phyloP scores from a whole-genome alignment of 2,888 invertebrate genomes.

The Belgica antarctica region DNA sequence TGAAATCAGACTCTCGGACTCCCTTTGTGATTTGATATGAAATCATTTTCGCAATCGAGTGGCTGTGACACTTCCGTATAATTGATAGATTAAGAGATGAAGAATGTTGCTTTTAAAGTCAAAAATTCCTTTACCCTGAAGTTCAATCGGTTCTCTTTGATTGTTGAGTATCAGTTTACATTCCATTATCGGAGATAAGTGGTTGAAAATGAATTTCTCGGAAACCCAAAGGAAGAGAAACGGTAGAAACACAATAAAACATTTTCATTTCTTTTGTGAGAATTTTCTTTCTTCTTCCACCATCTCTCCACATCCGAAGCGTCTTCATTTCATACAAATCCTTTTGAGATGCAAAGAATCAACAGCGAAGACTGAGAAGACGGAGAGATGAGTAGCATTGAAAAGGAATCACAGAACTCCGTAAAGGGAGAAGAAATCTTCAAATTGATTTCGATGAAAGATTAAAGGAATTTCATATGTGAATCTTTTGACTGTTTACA shows the following conservation, averaged over 20 bases:
- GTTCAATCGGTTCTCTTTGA: constrained; percentile 1
- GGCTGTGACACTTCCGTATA: constrained; percentile 37
- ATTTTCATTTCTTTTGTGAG: not conserved
- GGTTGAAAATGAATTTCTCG: constrained; percentile 1
- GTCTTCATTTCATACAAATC: too few species aligned
- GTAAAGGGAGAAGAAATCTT: not conserved
- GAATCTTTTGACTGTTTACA: constrained; percentile 11
- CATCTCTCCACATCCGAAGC: too few species aligned
- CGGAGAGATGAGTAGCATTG: too few species aligned
- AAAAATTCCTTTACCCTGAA: constrained; percentile 12
- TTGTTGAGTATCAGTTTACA: constrained; percentile 14
- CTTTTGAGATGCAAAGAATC: constrained; percentile 6
- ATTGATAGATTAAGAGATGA: constrained; percentile 35
- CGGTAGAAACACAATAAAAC: not conserved
- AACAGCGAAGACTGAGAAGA: too few species aligned
- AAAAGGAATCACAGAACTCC: not conserved
- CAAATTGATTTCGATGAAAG: constrained; percentile 9
- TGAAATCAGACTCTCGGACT: constrained; percentile 2
- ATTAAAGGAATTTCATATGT: constrained; percentile 29
- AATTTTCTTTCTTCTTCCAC: constrained; percentile 1
- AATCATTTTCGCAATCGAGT: not conserved
- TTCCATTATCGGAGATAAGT: constrained; percentile 22
- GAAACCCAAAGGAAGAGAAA: not conserved
- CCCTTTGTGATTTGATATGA: constrained; percentile 7
- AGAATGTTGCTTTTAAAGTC: not conserved